Conservation (phyloP, 2,888 invertebrate genomes). For the Eulithis testata region DNA sequence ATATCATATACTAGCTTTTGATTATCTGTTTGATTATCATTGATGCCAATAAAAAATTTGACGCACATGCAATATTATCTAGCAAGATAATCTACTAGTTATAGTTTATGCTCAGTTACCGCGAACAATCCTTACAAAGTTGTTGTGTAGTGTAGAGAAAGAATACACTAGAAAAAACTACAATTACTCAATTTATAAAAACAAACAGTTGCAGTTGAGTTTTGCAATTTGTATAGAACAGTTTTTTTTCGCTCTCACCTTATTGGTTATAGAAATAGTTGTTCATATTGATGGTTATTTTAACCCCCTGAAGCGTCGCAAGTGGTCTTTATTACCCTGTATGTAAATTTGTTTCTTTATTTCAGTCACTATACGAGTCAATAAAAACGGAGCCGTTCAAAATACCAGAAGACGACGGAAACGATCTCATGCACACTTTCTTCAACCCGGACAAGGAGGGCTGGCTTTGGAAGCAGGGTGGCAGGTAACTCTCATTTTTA, state of each 20-base stretch:
- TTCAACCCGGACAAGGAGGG: constrained; percentile 99
- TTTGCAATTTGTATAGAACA: no score
- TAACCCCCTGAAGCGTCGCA: no score
- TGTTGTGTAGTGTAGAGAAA: background rate
- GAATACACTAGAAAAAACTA: no score
- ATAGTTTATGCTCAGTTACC: background rate
- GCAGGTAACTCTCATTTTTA: constrained; percentile 71
- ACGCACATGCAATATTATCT: constrained; percentile 1
- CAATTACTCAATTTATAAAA: no score
- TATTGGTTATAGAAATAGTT: no score
- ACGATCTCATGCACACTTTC: constrained; percentile 99
- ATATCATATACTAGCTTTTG: background rate
- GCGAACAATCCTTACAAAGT: background rate
- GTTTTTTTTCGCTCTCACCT: no score
- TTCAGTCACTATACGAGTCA: constrained; percentile 97
- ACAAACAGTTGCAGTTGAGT: no score
- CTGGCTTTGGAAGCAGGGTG: constrained; percentile 99
- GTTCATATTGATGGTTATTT: no score
- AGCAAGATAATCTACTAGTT: background rate
- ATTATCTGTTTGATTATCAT: background rate
- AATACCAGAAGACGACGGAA: constrained; percentile 99
- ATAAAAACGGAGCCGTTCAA: constrained; percentile 99
- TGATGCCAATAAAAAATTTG: background rate
- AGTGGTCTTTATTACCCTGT: no score
- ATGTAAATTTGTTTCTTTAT: constrained; percentile 15